Base-by-base conservation (phyloP, 2,888 invertebrate species). In the Agrotis ipsilon region DNA sequence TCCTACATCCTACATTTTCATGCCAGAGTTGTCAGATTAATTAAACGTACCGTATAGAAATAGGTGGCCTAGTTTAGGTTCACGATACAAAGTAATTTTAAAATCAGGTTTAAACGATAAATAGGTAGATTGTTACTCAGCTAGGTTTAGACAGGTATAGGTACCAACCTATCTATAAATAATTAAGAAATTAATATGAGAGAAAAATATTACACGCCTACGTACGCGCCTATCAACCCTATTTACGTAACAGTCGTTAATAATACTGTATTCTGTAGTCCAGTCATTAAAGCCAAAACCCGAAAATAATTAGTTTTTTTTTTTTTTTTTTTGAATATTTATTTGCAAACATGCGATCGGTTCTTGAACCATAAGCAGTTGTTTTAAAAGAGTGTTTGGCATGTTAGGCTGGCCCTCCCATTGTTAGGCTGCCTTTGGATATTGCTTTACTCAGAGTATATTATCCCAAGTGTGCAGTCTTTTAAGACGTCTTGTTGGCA, bases 1-100 rank as follows among this genome's bases (percentile, higher is more conserved):
- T 39, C 39, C 9, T 39, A 32, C 58, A 78, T 82, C 65, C 63
- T 60, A 52, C 16, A 45, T 62, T 55, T 75, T 75, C 75, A 82
- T 63, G 69, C 54, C 59, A 70, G 65, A 75, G 58, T 72, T 60
- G 21, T 48, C 39, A 19, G 54, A 78, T 69, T 72, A 71, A 80
- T 81, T 70, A 62, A 68, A 76, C 61, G 61, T 71, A 62, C 45
- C 52, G 11, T 69, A 62, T 46, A 24, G 16, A 32, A 46, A 62
- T 75, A 55, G 46, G 57, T 49, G 51, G 51, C 48, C 46, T n/a
- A 49, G 48, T 70, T 78, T 55, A 39, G 9, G 49, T 58, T 78
- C 19, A 45, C 43, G 18, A 49, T 39, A 67, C 48, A 49, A 46
- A 81, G 19, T 46, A 43, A 16, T 59, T 68, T 46, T 27, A 2